Evolutionary conservation across 2,113 vertebrate species (phyloP).

Genomic region (Sinocyclocheilus rhinocerous): DNA sequence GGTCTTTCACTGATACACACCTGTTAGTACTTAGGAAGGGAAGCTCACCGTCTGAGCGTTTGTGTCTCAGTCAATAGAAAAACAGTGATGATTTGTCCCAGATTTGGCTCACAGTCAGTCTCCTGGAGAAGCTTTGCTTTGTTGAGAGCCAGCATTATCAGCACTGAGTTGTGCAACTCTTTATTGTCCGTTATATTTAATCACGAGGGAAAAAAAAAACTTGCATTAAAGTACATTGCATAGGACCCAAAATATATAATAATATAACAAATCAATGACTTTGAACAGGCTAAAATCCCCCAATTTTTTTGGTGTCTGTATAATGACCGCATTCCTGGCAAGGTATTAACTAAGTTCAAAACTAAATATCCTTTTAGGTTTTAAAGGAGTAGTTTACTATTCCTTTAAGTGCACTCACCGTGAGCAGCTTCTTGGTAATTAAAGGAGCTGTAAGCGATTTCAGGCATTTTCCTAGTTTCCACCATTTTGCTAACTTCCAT

Average conservation of each 20-base stretch:
- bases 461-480: not conserved
- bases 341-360: not conserved
- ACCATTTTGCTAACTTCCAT: not conserved
- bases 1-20: not conserved
- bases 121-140: not conserved
- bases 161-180: not conserved
- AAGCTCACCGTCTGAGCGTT: constrained; percentile 2
- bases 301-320: not conserved
- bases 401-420: not conserved
- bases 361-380: not conserved
- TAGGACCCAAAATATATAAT: not conserved
- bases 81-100: constrained; percentile 32
- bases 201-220: not conserved
- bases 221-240: not conserved
- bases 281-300: not conserved
- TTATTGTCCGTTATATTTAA: not conserved
- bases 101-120: constrained; percentile 21
- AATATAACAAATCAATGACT: not conserved
- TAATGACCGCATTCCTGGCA: not conserved
- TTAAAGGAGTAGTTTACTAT: not conserved
- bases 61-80: constrained; percentile 29
- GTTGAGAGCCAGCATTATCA: not conserved
- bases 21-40: constrained; percentile 28
- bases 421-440: not conserved
- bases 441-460: not conserved